Percentiles rank a stretch among this genome's conserved stretches.
Conservation (phyloP, 2,888 invertebrate species). For the Macaria liturata region DNA sequence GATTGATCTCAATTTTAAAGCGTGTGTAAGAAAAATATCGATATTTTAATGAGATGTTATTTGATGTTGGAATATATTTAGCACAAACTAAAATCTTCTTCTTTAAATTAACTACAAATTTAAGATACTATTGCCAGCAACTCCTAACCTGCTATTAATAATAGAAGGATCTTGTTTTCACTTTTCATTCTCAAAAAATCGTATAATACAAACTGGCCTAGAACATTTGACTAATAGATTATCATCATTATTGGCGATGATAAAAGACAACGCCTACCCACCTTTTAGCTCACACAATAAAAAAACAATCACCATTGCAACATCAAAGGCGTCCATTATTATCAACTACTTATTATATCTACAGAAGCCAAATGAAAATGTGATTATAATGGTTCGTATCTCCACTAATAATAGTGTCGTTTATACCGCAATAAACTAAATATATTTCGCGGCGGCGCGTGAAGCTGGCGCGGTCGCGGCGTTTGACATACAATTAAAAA, state of each 20-base stretch:
- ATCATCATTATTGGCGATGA: slow-evolving; percentile 9
- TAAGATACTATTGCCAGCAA: too few species aligned
- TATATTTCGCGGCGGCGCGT: slow-evolving; percentile 70
- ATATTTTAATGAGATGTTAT: too few species aligned
- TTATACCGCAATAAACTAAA: slow-evolving; percentile 80
- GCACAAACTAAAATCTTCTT: too few species aligned
- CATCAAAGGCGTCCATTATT: slow-evolving; percentile 21
- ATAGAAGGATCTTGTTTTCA: too few species aligned
- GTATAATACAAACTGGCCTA: too few species aligned
- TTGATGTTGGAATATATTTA: too few species aligned
- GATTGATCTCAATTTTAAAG: too few species aligned
- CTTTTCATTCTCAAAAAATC: too few species aligned
- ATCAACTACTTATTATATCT: slow-evolving; percentile 5
- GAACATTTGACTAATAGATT: background rate
- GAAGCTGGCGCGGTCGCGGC: slow-evolving; percentile 41
- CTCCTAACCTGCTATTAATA: too few species aligned
- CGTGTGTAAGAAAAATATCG: too few species aligned
- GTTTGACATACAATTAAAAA: slow-evolving; percentile 81
- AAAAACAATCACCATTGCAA: slow-evolving; percentile 8
- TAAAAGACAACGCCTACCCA: slow-evolving; percentile 13
- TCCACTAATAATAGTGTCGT: slow-evolving; percentile 64
- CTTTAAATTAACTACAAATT: too few species aligned
- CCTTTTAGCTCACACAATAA: slow-evolving; percentile 9
- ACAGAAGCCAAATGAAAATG: slow-evolving; percentile 45
- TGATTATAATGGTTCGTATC: slow-evolving; percentile 62